Evolutionary conservation across 2,888 invertebrate species (phyloP), one percentile per base, ranked within the genome.

Genomic region (Leptopilina myrica): DNA sequence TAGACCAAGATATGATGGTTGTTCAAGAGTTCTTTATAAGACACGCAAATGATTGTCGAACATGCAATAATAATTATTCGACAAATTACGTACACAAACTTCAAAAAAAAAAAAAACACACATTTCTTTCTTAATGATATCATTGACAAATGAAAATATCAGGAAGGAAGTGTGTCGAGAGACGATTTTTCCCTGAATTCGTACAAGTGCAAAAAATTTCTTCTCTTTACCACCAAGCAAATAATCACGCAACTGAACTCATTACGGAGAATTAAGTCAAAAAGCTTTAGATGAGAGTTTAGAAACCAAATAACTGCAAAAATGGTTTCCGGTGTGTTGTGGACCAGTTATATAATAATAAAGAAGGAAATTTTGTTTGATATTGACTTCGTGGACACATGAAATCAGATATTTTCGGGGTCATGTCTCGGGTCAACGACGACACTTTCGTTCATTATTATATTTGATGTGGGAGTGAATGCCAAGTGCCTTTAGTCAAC

Each of bases 1-100:
- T 65, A 65, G 40, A 65, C 65, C 65, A 65, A 65, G 65, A 65
- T 65, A 65, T 65, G 26, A 65, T 65, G 65, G 65, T 11, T 40
- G 40, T 40, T 65, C 11, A 65, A 64, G 62, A 65, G 65, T 65
- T 65, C 40, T 65, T 40, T 65, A 65, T 26, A 65, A 40, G 65
- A 65, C 65, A 65, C 65, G 65, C 65, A n/a, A 65, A 65, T 65
- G 65, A 40, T 65, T 43, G 43, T 40, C 65, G 40, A 65, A 40
- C 65, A 65, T 40, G 65, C 65, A 65, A 26, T 40, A 65, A 33
- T 40, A 65, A 65, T 65, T 65, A 40, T 65, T 33, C 64, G 11
- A 33, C 33, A 33, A 33, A 6, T 0, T 43, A 43, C 11, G 4
- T 43, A 43, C 11, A 3, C 8, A 56, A 15, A 59, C 6, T 59